A percentile compares a stretch with the other conserved stretches of the same genome.
phyloP scores from a whole-genome alignment of 2,113 vertebrate species.

The Pelusios castaneus region DNA sequence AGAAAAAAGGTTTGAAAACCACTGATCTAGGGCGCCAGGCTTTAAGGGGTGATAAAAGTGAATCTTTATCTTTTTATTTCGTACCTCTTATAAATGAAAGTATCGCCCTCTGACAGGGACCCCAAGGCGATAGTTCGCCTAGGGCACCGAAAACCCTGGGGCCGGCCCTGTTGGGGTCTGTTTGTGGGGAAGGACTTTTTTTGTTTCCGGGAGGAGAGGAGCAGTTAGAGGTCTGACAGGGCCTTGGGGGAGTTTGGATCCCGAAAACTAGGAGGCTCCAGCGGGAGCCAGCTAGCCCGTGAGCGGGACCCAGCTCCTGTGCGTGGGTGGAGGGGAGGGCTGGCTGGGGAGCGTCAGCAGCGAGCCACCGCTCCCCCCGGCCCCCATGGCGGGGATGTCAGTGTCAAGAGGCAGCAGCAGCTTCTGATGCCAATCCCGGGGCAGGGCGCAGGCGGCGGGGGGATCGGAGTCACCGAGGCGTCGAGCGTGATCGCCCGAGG shows the following conservation, averaged over 20 bases:
- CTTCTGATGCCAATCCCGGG: not conserved
- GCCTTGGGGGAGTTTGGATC: not conserved
- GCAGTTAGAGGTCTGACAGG: not conserved
- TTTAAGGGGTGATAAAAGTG: no score
- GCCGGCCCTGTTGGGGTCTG: no score
- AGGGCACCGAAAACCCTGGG: no score
- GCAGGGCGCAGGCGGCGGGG: not conserved
- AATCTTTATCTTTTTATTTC: no score
- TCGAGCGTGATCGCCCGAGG: conserved; percentile 71
- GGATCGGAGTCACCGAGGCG: conserved; percentile 58
- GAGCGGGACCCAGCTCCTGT: not conserved
- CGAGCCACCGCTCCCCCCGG: not conserved
- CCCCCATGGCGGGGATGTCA: no score
- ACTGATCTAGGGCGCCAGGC: no score
- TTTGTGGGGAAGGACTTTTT: no score
- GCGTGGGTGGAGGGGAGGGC: not conserved
- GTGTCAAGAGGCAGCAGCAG: not conserved
- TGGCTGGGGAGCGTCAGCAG: not conserved
- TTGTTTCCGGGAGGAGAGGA: not conserved
- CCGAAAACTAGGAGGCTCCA: not conserved
- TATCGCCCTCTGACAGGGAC: no score
- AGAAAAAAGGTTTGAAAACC: no score
- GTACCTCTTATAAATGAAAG: no score
- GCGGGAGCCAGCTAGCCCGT: not conserved
- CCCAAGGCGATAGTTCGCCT: no score